These are phyloP conservation scores for Leptosomus discolor DNA, from an alignment of 2,113 vertebrate genomes.

Conservation along the genomic window DNA sequence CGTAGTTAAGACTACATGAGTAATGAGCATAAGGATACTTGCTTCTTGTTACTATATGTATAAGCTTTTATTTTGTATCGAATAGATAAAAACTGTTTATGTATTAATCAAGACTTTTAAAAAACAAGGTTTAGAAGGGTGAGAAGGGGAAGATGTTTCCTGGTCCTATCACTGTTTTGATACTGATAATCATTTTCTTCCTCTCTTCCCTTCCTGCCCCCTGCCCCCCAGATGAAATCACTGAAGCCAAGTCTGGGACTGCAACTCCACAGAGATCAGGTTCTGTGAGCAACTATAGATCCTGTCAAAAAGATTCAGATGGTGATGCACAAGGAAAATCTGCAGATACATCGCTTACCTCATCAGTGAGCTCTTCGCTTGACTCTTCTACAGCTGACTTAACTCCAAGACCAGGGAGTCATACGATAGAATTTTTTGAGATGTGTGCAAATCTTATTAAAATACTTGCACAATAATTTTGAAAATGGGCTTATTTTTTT, in stretches of 20 bases:
- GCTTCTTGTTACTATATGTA: background rate
- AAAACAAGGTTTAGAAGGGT: background rate
- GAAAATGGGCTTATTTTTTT: conserved; percentile 82
- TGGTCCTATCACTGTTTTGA: background rate
- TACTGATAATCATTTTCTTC: background rate
- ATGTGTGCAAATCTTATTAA: conserved; percentile 99
- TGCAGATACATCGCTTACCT: conserved; percentile 85
- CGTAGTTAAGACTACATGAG: background rate
- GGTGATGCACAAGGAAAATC: conserved; percentile 79
- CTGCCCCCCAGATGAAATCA: conserved; percentile 83
- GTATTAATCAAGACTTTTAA: background rate
- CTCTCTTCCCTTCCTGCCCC: background rate
- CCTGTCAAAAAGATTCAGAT: conserved; percentile 86
- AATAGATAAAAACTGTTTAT: background rate
- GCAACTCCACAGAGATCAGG: conserved; percentile 91
- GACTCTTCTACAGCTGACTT: conserved; percentile 85
- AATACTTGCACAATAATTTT: conserved; percentile 93
- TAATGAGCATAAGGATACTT: background rate
- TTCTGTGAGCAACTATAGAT: conserved; percentile 88
- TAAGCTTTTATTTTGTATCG: background rate
- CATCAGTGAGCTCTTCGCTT: conserved; percentile 89
- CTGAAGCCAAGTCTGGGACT: conserved; percentile 90
- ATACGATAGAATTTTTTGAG: conserved; percentile 98
- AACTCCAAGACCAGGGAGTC: conserved; percentile 90
- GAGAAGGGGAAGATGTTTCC: background rate